Evolutionary conservation across 2,888 invertebrate species (phyloP).

Genomic region (Balanococcus diminutus): DNA sequence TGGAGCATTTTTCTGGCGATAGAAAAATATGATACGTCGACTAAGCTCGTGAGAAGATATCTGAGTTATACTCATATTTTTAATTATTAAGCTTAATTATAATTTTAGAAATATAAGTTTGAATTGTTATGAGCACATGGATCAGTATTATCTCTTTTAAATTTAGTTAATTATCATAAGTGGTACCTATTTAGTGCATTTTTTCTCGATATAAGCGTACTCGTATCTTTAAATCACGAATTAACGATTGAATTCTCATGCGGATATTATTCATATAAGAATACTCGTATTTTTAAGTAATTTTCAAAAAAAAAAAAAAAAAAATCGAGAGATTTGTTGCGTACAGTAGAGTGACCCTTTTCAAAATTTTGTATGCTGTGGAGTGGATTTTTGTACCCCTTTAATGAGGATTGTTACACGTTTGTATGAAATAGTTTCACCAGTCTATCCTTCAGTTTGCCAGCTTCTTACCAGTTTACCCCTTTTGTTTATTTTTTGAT

Average conservation of each 20-base stretch:
- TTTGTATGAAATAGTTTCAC: not conserved
- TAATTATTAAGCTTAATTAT: constrained; percentile 6
- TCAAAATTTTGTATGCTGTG: no score
- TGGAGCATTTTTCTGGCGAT: not conserved
- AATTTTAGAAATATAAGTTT: constrained; percentile 25
- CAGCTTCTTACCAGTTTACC: not conserved
- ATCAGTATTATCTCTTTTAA: constrained; percentile 42
- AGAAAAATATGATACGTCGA: no score
- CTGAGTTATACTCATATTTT: not conserved
- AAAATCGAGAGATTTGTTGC: not conserved
- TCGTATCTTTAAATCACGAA: constrained; percentile 28
- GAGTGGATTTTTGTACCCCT: not conserved
- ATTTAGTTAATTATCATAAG: constrained; percentile 27
- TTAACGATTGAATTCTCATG: constrained; percentile 30
- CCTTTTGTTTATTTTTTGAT: not conserved
- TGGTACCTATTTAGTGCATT: constrained; percentile 40
- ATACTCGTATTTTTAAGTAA: not conserved
- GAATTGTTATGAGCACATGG: constrained; percentile 43
- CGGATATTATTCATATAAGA: constrained; percentile 24
- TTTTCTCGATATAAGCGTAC: constrained; percentile 35
- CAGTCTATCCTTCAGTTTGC: not conserved
- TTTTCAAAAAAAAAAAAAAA: not conserved
- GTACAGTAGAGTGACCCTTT: not conserved
- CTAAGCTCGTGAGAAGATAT: no score
- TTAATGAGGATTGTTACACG: not conserved